Evolutionary conservation across 2,888 invertebrate genomes (phyloP).

Genomic region (Seladonia tumulorum): DNA sequence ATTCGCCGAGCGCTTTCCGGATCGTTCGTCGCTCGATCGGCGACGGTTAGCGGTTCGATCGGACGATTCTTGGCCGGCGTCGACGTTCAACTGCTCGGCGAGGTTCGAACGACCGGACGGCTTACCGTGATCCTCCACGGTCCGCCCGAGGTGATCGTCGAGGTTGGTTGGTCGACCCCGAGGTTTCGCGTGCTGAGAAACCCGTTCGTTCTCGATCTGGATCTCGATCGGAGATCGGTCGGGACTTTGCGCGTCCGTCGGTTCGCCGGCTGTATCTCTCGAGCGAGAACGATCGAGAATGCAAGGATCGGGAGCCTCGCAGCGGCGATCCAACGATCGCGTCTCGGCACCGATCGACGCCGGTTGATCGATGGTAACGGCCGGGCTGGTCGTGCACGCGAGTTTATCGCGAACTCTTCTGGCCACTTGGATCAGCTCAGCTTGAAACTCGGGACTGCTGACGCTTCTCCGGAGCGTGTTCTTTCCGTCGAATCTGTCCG

Average conservation of each 20-base stretch:
- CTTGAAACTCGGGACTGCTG: slow-evolving; percentile 85
- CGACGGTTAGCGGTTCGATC: neutral
- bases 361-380: neutral
- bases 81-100: neutral
- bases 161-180: neutral
- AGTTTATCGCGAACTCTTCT: slow-evolving; percentile 77
- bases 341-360: neutral
- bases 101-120: neutral
- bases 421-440: slow-evolving; percentile 84
- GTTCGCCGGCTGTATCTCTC: neutral
- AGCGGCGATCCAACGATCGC: slow-evolving; percentile 12
- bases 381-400: slow-evolving; percentile 54
- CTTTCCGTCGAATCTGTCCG: slow-evolving; percentile 78
- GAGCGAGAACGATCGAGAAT: neutral
- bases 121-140: neutral
- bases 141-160: neutral
- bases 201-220: neutral
- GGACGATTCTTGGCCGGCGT: neutral
- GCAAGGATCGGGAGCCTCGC: neutral
- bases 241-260: neutral
- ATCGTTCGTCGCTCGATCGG: neutral
- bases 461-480: slow-evolving; percentile 83
- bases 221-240: neutral
- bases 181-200: neutral
- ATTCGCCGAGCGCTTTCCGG: neutral